These are phyloP conservation scores for Drosophila testacea DNA, from an alignment of 2,888 invertebrate genomes.

Conservation along the genomic window DNA sequence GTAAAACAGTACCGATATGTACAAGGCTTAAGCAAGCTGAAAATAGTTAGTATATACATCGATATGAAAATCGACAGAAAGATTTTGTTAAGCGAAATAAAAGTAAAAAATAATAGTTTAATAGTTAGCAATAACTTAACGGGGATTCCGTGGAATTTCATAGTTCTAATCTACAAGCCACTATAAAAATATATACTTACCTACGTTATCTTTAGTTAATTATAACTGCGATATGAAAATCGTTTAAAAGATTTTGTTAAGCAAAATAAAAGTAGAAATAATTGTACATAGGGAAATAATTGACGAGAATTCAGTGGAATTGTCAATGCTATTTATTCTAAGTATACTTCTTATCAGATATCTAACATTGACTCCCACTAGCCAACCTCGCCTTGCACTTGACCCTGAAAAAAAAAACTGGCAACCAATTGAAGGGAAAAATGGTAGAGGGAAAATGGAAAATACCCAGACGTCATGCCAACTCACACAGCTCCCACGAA, in stretches of 20 bases:
- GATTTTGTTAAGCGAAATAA: too few relatives aligned
- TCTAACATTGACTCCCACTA: constrained; percentile 30
- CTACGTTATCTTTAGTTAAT: background rate
- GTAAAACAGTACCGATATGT: too few relatives aligned
- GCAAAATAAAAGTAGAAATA: background rate
- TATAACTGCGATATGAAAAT: background rate
- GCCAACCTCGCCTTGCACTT: constrained; percentile 41
- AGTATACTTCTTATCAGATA: constrained; percentile 36
- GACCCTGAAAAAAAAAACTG: constrained; percentile 55
- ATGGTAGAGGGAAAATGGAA: constrained; percentile 53
- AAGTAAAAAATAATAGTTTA: too few relatives aligned
- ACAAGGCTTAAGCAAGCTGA: too few relatives aligned
- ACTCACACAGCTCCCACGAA: constrained; percentile 51
- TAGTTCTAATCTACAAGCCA: background rate
- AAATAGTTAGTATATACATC: too few relatives aligned
- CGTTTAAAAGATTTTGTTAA: background rate
- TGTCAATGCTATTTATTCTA: background rate
- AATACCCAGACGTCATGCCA: constrained; percentile 72
- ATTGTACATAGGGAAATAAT: background rate
- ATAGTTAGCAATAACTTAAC: too few relatives aligned
- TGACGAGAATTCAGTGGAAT: background rate
- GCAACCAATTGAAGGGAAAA: constrained; percentile 18
- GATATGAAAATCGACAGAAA: too few relatives aligned
- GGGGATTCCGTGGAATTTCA: too few relatives aligned
- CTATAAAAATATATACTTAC: background rate